phyloP scores from a whole-genome alignment of 2,888 invertebrate genomes.

The Ischnus inquisitorius region DNA sequence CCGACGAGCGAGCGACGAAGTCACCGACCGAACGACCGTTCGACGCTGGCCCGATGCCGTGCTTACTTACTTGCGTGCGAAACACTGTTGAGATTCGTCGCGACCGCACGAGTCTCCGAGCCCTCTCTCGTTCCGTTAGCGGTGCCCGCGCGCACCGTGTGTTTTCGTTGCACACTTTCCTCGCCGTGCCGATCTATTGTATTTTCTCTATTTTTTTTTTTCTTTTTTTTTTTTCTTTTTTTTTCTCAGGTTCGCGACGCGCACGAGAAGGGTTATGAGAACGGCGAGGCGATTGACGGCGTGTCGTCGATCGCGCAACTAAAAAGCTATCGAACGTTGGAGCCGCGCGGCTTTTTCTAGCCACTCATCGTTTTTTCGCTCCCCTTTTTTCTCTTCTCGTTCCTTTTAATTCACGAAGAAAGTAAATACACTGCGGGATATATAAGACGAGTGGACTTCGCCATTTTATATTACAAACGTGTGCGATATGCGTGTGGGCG shows the following conservation, averaged over 20 bases:
- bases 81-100: not conserved
- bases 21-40: too few species aligned
- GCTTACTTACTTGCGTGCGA: constrained; percentile 64
- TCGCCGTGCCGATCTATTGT: not conserved
- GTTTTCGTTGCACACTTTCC: not conserved
- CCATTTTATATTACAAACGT: constrained; percentile 69
- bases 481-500: not conserved
- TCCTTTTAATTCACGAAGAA: not conserved
- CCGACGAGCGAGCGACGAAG: too few species aligned
- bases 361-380: not conserved
- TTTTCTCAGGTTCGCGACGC: too few species aligned
- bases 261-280: too few species aligned
- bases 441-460: constrained; percentile 81
- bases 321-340: too few species aligned
- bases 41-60: constrained; percentile 60
- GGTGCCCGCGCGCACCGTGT: not conserved
- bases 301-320: not conserved
- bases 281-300: too few species aligned
- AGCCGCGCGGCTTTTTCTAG: too few species aligned
- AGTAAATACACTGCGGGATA: constrained; percentile 57
- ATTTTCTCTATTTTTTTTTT: too few species aligned
- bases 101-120: constrained; percentile 1
- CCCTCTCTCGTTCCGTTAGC: too few species aligned
- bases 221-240: too few species aligned
- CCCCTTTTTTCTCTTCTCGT: too few species aligned